Evolutionary conservation across 2,113 vertebrate species (phyloP), one percentile per base, ranked within the genome.

Genomic region (Psilopogon haemacephalus): DNA sequence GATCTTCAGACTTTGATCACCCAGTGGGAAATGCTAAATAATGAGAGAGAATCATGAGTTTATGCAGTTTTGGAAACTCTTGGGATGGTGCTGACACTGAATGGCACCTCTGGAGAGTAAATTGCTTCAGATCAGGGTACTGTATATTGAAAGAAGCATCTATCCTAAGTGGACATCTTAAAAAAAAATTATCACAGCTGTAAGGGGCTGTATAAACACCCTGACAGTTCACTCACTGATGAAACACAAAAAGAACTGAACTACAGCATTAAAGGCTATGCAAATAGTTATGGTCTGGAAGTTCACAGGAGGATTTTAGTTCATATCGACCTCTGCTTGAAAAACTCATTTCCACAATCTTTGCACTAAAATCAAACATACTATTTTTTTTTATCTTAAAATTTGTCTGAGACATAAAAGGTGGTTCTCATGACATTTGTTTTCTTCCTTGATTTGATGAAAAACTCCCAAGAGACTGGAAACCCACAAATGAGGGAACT

Each of bases 41-140:
- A 17, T 1, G 8, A 90, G 14, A 8, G 23, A 92, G 56, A 86
- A 76, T 58, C 91, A 89, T 7, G 9, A 73, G 24, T 18, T 23
- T 76, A 8, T 87, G 79, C 88, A 91, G 86, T 93, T 79, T 40
- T 48, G 40, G 44, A 85, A 94, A 80, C 55, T 65, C 38, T n/a
- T 70, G 37, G 18, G 80, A 63, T 5, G 33, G 18, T 77, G 33
- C 11, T 86, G 72, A 88, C 46, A 33, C 24, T 67, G 48, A 91
- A 69, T 26, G 33, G 83, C 5, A 1, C 16, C 72, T 65, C 28
- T 32, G 63, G 60, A 70, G 55, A 70, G 32, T 18, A 83, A 76
- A 83, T 5, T 77, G 4, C 37, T 86, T 84, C 76, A 74, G 40
- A 74, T 63, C 28, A 84, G 30, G 8, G 14, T 63, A 76, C 28